phyloP scores from a whole-genome alignment of 2,797 vertebrate species.

The Tokudaia muenninki region DNA sequence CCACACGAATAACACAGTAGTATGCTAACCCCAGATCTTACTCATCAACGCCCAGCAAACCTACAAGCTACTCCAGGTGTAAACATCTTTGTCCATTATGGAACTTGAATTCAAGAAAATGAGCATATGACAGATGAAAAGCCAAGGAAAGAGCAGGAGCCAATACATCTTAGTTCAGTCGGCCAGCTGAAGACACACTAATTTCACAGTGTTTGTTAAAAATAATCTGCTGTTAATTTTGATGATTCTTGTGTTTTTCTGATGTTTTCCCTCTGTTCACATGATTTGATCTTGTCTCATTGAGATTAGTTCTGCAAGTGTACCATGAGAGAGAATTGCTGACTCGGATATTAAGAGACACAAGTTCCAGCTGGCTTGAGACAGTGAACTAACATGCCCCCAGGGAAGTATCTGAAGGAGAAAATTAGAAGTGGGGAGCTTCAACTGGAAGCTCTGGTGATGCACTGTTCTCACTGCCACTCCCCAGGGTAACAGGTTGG shows the following conservation, averaged over 20 bases:
- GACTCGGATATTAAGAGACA: conserved; percentile 64
- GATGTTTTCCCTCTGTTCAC: conserved; percentile 49
- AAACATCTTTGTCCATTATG: conserved; percentile 91
- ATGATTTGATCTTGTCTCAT: conserved; percentile 75
- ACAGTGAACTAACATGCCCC: conserved; percentile 85
- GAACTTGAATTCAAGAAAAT: conserved; percentile 64
- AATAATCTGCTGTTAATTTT: conserved; percentile 63
- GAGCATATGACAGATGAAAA: conserved; percentile 68
- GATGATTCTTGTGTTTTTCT: conserved; percentile 31
- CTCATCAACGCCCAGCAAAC: conserved; percentile 85
- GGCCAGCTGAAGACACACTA: conserved; percentile 84
- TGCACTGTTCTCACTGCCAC: conserved; percentile 75
- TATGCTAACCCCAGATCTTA: conserved; percentile 68
- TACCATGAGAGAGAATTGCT: conserved; percentile 74
- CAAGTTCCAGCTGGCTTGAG: conserved; percentile 86
- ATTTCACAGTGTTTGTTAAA: conserved; percentile 63
- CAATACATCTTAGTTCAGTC: conserved; percentile 85
- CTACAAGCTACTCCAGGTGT: conserved; percentile 91
- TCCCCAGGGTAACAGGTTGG: conserved; percentile 68
- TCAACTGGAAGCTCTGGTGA: conserved; percentile 87
- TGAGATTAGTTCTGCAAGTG: conserved; percentile 70
- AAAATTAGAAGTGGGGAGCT: conserved; percentile 85
- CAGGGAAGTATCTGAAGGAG: conserved; percentile 80
- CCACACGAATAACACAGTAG: conserved; percentile 78
- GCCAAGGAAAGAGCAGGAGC: conserved; percentile 57